Percentiles rank a stretch among this genome's conserved stretches.
Evolutionary conservation across 2,797 vertebrate genomes (phyloP).

Genomic region (Cichlasoma orientale): DNA sequence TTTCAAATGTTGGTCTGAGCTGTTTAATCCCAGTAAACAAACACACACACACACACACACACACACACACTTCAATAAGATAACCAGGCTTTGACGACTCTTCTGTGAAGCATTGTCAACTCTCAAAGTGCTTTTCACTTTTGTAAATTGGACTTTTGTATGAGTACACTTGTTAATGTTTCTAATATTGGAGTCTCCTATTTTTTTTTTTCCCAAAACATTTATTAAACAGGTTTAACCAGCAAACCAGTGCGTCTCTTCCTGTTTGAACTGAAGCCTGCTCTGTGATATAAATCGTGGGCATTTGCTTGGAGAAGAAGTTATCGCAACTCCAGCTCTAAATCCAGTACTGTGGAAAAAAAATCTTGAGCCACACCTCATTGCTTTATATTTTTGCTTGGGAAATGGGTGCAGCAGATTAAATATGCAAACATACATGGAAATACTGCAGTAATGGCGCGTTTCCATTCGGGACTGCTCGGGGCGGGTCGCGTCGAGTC

Average conservation of each 20-base stretch:
- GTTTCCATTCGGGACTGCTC: too few relatives aligned
- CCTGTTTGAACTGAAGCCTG: not conserved
- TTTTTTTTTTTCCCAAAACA: conserved; percentile 81
- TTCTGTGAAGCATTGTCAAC: conserved; percentile 27
- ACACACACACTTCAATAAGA: not conserved
- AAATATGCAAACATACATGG: not conserved
- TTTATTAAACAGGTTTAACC: conserved; percentile 84
- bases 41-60: not conserved
- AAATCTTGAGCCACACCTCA: not conserved
- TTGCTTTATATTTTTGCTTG: not conserved
- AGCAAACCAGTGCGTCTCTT: not conserved
- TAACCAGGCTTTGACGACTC: not conserved
- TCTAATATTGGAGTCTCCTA: conserved; percentile 66
- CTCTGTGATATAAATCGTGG: not conserved
- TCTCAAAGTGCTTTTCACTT: conserved; percentile 63
- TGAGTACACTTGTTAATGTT: conserved; percentile 78
- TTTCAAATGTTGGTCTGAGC: not conserved
- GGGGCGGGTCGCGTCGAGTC: too few relatives aligned
- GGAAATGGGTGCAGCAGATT: not conserved
- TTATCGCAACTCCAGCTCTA: too few relatives aligned
- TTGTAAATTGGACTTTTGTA: conserved; percentile 76
- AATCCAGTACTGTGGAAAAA: not conserved
- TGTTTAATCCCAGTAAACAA: not conserved
- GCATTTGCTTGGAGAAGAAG: too few relatives aligned
- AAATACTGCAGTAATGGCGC: too few relatives aligned